Conservation (phyloP, 2,113 vertebrate genomes). For the Cryptoleucopteryx plumbea region DNA sequence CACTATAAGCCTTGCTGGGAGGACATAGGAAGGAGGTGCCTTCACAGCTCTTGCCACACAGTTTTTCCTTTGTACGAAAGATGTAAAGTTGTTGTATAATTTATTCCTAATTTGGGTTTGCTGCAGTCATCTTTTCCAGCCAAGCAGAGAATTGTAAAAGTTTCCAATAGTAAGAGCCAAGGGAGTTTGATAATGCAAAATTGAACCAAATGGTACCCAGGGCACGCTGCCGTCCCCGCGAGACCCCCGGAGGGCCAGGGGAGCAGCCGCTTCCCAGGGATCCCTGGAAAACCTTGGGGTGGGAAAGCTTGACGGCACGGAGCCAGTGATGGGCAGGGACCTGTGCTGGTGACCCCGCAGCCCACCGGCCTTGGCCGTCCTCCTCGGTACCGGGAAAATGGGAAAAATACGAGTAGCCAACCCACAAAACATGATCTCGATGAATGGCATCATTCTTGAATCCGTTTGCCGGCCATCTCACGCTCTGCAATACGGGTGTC, state of each 20-base stretch:
- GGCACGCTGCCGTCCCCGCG: not conserved
- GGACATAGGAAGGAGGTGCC: slow-evolving; percentile 9
- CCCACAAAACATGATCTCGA: not conserved
- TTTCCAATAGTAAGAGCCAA: slow-evolving; percentile 53
- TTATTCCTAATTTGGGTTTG: slow-evolving; percentile 68
- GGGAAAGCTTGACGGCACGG: accelerated
- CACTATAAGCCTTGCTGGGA: not conserved
- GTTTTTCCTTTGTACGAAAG: slow-evolving; percentile 54
- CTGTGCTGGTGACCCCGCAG: not conserved
- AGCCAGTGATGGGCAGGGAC: not conserved
- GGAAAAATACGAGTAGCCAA: not conserved
- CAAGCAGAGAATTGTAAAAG: slow-evolving; percentile 47
- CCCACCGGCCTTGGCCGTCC: not conserved
- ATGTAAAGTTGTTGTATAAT: slow-evolving; percentile 63
- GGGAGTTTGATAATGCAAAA: slow-evolving; percentile 29
- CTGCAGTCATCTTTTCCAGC: slow-evolving; percentile 63
- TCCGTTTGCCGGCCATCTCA: not conserved
- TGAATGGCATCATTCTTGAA: slow-evolving; percentile 15
- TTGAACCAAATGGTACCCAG: not conserved
- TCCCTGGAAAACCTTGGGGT: not conserved
- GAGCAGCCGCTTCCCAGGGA: not conserved
- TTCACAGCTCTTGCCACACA: not conserved
- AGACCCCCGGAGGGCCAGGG: not conserved
- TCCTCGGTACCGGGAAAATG: not conserved
- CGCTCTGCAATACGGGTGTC: not conserved